These are phyloP conservation scores for Tubiluchus corallicola DNA, from an alignment of 2,888 invertebrate species.

Conservation along the genomic window DNA sequence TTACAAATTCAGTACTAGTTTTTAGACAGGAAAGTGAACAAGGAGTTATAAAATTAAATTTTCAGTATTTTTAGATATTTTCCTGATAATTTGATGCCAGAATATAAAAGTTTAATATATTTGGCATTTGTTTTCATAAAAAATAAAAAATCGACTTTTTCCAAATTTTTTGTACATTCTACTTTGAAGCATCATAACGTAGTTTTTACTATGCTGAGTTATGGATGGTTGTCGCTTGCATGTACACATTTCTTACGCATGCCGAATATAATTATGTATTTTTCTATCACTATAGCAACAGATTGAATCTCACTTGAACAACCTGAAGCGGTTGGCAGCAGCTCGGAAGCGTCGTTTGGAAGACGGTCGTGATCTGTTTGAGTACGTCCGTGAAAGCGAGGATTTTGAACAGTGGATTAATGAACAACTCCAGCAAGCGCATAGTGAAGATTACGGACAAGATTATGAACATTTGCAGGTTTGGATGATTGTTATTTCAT, in stretches of 20 bases:
- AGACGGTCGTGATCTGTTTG: constrained; percentile 73
- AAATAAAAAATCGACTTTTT: too few relatives aligned
- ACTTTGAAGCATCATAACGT: too few relatives aligned
- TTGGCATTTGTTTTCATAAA: too few relatives aligned
- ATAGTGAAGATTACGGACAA: constrained; percentile 80
- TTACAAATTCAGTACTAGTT: too few relatives aligned
- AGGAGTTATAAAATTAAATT: too few relatives aligned
- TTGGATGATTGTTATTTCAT: too few relatives aligned
- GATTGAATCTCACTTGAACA: constrained; percentile 40
- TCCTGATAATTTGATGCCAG: too few relatives aligned
- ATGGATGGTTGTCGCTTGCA: too few relatives aligned
- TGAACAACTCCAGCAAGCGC: constrained; percentile 69
- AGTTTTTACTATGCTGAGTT: too few relatives aligned
- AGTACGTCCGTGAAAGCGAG: constrained; percentile 70
- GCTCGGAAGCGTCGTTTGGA: constrained; percentile 65
- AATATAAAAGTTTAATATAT: too few relatives aligned
- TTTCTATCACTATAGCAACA: constrained; percentile 16
- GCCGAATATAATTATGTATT: constrained; percentile 18
- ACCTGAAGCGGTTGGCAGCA: constrained; percentile 56
- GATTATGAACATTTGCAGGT: constrained; percentile 37
- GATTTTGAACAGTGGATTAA: constrained; percentile 81
- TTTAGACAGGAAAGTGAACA: too few relatives aligned
- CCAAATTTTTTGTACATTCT: not conserved
- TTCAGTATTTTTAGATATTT: too few relatives aligned
- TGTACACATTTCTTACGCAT: constrained; percentile 21